Percentiles rank a stretch among this genome's conserved stretches.
Conservation (phyloP, 2,888 invertebrate species). For the Pyrgus malvae region DNA sequence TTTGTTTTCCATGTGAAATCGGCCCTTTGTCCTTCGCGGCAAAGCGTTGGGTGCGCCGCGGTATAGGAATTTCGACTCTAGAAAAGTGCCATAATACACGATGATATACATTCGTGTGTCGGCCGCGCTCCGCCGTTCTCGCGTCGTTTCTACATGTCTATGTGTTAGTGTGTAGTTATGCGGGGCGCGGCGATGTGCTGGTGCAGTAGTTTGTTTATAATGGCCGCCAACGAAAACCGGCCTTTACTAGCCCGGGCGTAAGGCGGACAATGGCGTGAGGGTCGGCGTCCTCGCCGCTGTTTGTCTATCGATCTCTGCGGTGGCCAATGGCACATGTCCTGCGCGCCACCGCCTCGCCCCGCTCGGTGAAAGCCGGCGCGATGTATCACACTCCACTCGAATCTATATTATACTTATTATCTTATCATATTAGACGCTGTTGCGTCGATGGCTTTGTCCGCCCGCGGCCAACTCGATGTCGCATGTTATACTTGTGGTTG, state of each 20-base stretch:
- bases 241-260: conserved; percentile 57
- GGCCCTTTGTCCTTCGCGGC: conserved; percentile 75
- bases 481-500: conserved; percentile 53
- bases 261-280: conserved; percentile 70
- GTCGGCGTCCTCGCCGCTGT: conserved; percentile 80
- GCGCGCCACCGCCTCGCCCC: conserved; percentile 74
- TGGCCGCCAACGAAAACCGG: conserved; percentile 60
- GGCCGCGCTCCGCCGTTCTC: conserved; percentile 62
- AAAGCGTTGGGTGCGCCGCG: conserved; percentile 71
- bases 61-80: conserved; percentile 77
- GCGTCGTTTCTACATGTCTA: conserved; percentile 67
- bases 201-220: conserved; percentile 84
- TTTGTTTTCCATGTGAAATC: conserved; percentile 76
- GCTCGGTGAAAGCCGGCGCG: conserved; percentile 74
- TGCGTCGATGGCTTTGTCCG: conserved; percentile 41
- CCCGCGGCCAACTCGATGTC: conserved; percentile 58
- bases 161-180: conserved; percentile 67
- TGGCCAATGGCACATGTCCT: conserved; percentile 85
- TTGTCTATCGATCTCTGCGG: conserved; percentile 84
- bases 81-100: conserved; percentile 76
- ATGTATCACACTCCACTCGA: conserved; percentile 38
- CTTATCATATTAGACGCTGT: conserved; percentile 60
- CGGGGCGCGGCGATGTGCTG: conserved; percentile 66
- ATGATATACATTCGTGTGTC: conserved; percentile 68
- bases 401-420: conserved; percentile 52